These are phyloP conservation scores for Oncorhynchus nerka DNA, from an alignment of 2,113 vertebrate genomes.

Conservation along the genomic window DNA sequence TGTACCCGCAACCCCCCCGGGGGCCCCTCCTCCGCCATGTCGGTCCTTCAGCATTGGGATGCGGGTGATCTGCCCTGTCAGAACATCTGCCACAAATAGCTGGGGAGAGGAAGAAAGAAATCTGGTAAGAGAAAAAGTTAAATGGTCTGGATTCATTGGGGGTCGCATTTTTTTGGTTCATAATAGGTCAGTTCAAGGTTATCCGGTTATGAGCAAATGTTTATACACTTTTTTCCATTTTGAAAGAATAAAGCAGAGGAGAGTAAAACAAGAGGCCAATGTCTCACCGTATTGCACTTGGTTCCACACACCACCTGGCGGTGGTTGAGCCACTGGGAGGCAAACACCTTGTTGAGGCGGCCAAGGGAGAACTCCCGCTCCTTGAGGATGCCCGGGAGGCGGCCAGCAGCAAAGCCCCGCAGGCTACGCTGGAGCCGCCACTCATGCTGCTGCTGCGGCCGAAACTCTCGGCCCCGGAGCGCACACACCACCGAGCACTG, in stretches of 20 bases:
- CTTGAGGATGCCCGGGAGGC: slow-evolving; percentile 87
- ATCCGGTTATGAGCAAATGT: no score
- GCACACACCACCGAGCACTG: slow-evolving; percentile 90
- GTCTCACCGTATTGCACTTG: slow-evolving; percentile 97
- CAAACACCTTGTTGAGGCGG: slow-evolving; percentile 97
- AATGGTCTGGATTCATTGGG: background rate
- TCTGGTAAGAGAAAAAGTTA: slow-evolving; percentile 5
- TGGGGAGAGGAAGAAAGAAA: slow-evolving; percentile 44
- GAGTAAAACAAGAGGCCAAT: no score
- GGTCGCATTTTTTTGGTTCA: background rate
- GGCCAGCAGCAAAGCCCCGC: slow-evolving; percentile 86
- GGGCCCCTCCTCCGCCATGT: slow-evolving; percentile 66
- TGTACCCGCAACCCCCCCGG: slow-evolving; percentile 22
- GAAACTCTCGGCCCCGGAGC: slow-evolving; percentile 88
- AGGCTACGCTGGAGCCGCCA: slow-evolving; percentile 80
- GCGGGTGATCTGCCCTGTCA: slow-evolving; percentile 92
- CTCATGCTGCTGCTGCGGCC: slow-evolving; percentile 86
- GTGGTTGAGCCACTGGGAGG: slow-evolving; percentile 98
- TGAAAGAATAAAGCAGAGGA: no score
- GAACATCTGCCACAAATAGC: slow-evolving; percentile 96
- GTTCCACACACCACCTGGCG: slow-evolving; percentile 97
- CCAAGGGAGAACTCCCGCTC: slow-evolving; percentile 94
- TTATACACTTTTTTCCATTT: no score
- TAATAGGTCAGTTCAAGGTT: background rate
- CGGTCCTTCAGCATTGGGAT: slow-evolving; percentile 96